Evolutionary conservation across 1,140 invertebrate species (phyloP).

Genomic region (Lepidurus packardi): DNA sequence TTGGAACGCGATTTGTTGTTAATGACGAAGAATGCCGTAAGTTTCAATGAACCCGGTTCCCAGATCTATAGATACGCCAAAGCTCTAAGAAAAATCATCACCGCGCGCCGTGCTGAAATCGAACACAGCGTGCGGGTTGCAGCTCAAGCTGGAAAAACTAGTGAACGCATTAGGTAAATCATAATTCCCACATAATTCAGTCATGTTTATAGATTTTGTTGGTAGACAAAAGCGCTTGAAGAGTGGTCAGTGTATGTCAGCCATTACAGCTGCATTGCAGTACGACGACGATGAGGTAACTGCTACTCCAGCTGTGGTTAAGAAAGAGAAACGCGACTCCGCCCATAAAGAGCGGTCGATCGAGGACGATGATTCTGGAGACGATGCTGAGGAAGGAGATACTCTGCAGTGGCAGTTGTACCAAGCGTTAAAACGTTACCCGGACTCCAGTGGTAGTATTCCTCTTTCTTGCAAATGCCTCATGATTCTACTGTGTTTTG

Average conservation of each 20-base stretch:
- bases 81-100: slow-evolving; percentile 70
- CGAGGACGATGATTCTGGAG: slow-evolving; percentile 42
- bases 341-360: slow-evolving; percentile 59
- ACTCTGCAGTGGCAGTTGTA: slow-evolving; percentile 72
- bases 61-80: slow-evolving; percentile 95
- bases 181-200: background rate
- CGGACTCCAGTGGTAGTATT: slow-evolving; percentile 56
- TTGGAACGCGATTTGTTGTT: slow-evolving; percentile 85
- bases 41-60: slow-evolving; percentile 93
- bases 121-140: slow-evolving; percentile 52
- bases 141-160: slow-evolving; percentile 47
- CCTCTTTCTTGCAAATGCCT: slow-evolving; percentile 13
- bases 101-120: slow-evolving; percentile 44
- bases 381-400: slow-evolving; percentile 48
- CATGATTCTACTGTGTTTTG: slow-evolving; percentile 16
- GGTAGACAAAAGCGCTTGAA: slow-evolving; percentile 46
- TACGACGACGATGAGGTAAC: slow-evolving; percentile 48
- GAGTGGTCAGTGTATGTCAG: slow-evolving; percentile 50
- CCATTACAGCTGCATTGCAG: slow-evolving; percentile 55
- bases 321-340: slow-evolving; percentile 57
- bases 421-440: slow-evolving; percentile 64
- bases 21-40: slow-evolving; percentile 92
- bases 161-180: slow-evolving; percentile 32
- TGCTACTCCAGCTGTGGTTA: background rate
- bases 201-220: background rate